Evolutionary conservation across 2,888 invertebrate genomes (phyloP), one percentile per base, ranked within the genome.

Genomic region (Stenoptilia bipunctidactyla): DNA sequence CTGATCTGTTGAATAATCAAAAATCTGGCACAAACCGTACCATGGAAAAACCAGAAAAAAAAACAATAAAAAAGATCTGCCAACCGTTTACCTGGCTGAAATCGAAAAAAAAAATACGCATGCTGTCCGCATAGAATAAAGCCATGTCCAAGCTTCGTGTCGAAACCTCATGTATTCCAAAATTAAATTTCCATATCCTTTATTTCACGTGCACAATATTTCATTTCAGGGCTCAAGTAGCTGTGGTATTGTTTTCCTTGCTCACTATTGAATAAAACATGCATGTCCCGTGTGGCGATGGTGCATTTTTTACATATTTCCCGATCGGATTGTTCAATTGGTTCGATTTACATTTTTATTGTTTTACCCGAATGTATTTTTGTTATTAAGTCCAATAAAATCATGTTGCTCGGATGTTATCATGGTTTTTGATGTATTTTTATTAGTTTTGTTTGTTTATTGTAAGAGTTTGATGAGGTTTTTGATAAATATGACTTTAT

Each of bases 251-350:
- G 75, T 72, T 75, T 71, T 62, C 61, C 61, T 55, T 53, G 53
- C 12, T 51, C 54, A 49, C 63, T 56, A 46, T 53, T 80, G 80
- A 77, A 80, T 80, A 77, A 80, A 64, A 73, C 74, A 79, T 76
- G 30, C 61, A 68, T 73, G 70, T 72, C 62, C 30, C 67, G 69
- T 71, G 68, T 73, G 65, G 63, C 60, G 61, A 61, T 61, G 69
- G 65, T 75, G 76, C 75, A 77, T 77, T 71, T 70, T 71, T 67
- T 65, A 68, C 67, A 66, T 74, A 72, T 62, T 60, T 68, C 56
- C 51, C 46, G 51, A 52, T 50, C 50, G 52, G 47, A 53, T 44
- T 48, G 48, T 50, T 47, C 57, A 49, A 65, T 60, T 58, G 55
- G 51, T 43, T 39, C 6, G 10, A 74, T 73, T 65, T 70, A 58